A percentile compares a stretch with the other conserved stretches of the same genome.
Conservation (phyloP, 2,888 invertebrate genomes). For the Limenitis camilla region DNA sequence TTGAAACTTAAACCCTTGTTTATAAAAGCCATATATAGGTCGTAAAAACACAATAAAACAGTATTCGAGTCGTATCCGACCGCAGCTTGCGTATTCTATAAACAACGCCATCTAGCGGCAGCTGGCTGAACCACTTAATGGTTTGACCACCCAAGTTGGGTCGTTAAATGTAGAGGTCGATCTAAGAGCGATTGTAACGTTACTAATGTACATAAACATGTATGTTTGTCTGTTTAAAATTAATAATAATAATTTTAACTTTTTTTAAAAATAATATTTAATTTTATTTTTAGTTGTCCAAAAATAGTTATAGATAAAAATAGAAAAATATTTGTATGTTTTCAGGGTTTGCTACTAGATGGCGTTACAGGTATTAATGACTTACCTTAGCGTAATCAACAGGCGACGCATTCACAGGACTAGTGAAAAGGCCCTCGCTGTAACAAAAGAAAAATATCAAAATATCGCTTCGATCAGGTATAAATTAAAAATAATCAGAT, state of each 20-base stretch:
- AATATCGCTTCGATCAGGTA: no score
- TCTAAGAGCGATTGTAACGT: not conserved
- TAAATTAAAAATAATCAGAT: no score
- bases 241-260: no score
- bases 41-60: conserved; percentile 23
- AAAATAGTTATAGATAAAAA: no score
- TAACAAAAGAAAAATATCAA: conserved; percentile 45
- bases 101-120: conserved; percentile 55
- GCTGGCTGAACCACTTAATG: conserved; percentile 38
- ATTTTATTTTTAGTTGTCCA: no score
- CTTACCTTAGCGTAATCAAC: conserved; percentile 78
- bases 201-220: no score
- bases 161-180: conserved; percentile 19
- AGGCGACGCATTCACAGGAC: conserved; percentile 76
- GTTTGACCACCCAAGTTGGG: conserved; percentile 39
- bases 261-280: no score
- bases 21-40: conserved; percentile 17
- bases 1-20: conserved; percentile 16
- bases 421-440: conserved; percentile 78
- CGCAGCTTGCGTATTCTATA: conserved; percentile 21
- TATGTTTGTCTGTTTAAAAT: no score
- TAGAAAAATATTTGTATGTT: no score
- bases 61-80: conserved; percentile 10
- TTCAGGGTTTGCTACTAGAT: not conserved
- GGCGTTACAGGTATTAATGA: conserved; percentile 4